Base-by-base conservation (phyloP, 2,113 vertebrate genomes). In the Sorex fumeus region DNA sequence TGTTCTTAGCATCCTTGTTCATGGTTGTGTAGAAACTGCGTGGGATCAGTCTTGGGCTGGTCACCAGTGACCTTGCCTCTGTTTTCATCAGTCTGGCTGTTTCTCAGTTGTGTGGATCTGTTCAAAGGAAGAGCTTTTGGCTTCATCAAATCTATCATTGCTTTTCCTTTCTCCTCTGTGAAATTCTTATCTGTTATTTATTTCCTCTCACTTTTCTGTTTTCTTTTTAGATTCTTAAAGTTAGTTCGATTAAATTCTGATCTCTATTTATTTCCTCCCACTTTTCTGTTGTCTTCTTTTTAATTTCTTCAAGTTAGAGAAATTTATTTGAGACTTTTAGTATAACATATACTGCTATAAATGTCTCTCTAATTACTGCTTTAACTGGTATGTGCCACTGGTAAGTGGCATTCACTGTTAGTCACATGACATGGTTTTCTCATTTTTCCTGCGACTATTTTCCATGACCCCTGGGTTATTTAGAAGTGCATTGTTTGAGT, bases 361-460 rank as follows among this genome's bases (percentile, higher is more conserved):
- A 84, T 71, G 62, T 83, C 57, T 71, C 53, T 91, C 34, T 71
- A 74, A 82, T 18, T 10, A 32, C 15, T 47, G 43, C 15, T 83
- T 82, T 93, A 66, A 66, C 36, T 94, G 45, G 34, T 88, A n/a
- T 3, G 40, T n/a, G 76, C 36, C 60, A 50, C 30, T 53, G 27
- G 11, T 76, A 32, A 79, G 16, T 28, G 57, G 1, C 36, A 11
- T 79, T 93, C 32, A 57, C 84, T 88, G 67, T 53, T 72, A 40
- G 47, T 80, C 47, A 80, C 45, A 45, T 80, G 15, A 88, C 70
- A 88, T 4, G 70, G 76, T 84, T 71, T 96, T 96, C 75, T 81
- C 30, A 88, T 84, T 93, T 93, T 28, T 34, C 19, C 84, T 92
- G 36, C 57, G 43, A 28, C 60, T 74, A 91, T 83, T 76, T 76